Conservation (phyloP, 1,140 invertebrate genomes). For the Trichomalopsis sarcophagae region DNA sequence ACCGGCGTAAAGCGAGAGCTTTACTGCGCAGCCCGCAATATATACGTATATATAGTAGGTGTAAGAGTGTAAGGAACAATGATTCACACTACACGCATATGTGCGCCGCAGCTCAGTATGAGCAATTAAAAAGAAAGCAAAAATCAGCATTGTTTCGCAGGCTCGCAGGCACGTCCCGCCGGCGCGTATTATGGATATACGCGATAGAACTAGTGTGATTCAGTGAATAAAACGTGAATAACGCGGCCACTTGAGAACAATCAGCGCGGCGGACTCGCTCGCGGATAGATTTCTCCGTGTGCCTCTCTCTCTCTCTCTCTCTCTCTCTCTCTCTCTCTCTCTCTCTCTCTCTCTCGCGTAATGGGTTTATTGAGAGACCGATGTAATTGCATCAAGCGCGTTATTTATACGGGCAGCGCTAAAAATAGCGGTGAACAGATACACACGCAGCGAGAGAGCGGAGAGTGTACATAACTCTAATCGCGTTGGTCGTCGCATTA, state of each 20-base stretch:
- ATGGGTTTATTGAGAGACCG: background rate
- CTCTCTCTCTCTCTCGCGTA: background rate
- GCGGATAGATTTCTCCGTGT: background rate
- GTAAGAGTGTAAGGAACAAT: no score
- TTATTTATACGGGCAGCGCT: background rate
- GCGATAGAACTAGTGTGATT: slow-evolving; percentile 1
- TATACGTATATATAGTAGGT: no score
- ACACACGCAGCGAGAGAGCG: no score
- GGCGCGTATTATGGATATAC: background rate
- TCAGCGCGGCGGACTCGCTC: background rate
- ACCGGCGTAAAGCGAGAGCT: background rate
- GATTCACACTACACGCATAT: background rate
- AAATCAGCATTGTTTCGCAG: background rate
- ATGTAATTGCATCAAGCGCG: background rate
- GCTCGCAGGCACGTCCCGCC: background rate
- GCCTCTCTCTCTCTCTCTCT: no score
- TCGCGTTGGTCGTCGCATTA: background rate
- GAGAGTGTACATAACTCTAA: background rate
- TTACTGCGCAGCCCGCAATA: background rate
- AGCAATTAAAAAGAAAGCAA: background rate
- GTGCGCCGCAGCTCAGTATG: background rate
- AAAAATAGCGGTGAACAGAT: background rate
- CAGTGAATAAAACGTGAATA: background rate
- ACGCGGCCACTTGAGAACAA: background rate
- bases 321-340: no score